Percentiles rank a stretch among this genome's conserved stretches.
These are phyloP conservation scores for Urosaurus nigricauda DNA, from an alignment of 2,797 vertebrate species.

Conservation along the genomic window DNA sequence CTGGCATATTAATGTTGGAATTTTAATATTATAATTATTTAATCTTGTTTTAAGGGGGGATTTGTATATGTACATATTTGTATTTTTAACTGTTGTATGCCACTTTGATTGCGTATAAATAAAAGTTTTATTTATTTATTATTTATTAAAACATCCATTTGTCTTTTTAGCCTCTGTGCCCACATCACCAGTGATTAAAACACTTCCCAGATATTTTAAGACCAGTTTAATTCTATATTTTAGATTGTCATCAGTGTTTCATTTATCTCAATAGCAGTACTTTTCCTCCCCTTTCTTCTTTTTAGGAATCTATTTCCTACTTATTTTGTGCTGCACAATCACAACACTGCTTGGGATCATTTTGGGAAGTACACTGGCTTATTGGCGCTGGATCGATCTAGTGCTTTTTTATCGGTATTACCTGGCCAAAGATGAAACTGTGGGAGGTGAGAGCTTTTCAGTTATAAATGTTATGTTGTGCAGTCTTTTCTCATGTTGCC, in stretches of 20 bases:
- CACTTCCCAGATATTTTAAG: neutral
- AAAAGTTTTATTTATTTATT: no score
- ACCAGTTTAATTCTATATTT: neutral
- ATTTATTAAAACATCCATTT: neutral
- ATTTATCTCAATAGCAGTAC: rapidly evolving
- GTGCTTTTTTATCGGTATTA: conserved; percentile 83
- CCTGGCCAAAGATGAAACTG: conserved; percentile 70
- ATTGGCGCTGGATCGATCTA: conserved; percentile 85
- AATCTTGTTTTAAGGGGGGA: no score
- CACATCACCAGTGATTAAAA: neutral
- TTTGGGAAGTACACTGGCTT: conserved; percentile 69
- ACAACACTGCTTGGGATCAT: conserved; percentile 69
- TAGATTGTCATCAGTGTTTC: conserved; percentile 7
- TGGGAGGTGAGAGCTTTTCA: conserved; percentile 75
- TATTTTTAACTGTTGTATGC: no score
- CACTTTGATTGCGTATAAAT: no score
- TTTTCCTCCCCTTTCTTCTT: conserved; percentile 36
- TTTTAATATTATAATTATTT: no score
- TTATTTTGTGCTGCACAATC: conserved; percentile 70
- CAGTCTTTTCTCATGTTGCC: neutral
- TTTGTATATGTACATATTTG: no score
- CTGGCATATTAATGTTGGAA: no score
- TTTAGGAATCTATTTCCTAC: conserved; percentile 68
- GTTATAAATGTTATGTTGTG: neutral
- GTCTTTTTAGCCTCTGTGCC: neutral